Conservation (phyloP, 2,113 vertebrate species). For the Circaetus cinerascens region DNA sequence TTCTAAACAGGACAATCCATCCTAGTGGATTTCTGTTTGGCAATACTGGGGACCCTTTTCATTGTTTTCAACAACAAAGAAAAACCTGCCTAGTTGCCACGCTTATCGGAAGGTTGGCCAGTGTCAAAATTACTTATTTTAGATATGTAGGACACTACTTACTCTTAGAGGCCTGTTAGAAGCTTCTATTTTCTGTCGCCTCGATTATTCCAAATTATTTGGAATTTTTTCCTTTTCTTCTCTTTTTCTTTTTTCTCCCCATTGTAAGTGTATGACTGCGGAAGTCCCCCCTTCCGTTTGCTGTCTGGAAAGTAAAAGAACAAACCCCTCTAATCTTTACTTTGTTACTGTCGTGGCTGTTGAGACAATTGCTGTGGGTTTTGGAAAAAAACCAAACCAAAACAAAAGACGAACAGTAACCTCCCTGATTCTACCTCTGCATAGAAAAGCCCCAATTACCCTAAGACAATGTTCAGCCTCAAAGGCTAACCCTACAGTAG, state of each 20-base stretch:
- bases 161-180: not conserved
- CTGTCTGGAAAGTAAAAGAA: not conserved
- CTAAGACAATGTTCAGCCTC: not conserved
- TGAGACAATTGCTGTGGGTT: not conserved
- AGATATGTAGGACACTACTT: not conserved
- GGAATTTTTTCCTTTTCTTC: not conserved
- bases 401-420: not conserved
- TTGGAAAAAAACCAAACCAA: fast-evolving
- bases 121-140: not conserved
- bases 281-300: not conserved
- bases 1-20: not conserved
- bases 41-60: not conserved
- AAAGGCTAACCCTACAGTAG: not conserved
- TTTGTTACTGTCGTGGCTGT: not conserved
- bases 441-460: not conserved
- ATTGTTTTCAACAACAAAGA: conserved; percentile 61
- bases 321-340: not conserved
- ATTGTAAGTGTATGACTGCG: not conserved
- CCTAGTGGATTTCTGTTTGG: not conserved
- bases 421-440: not conserved
- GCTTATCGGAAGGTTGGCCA: conserved; percentile 5
- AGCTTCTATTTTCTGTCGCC: not conserved
- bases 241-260: not conserved
- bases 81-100: conserved; percentile 25
- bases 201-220: not conserved